Base-by-base conservation (phyloP, 2,797 vertebrate species). In the Tenualosa thibaudeaui region DNA sequence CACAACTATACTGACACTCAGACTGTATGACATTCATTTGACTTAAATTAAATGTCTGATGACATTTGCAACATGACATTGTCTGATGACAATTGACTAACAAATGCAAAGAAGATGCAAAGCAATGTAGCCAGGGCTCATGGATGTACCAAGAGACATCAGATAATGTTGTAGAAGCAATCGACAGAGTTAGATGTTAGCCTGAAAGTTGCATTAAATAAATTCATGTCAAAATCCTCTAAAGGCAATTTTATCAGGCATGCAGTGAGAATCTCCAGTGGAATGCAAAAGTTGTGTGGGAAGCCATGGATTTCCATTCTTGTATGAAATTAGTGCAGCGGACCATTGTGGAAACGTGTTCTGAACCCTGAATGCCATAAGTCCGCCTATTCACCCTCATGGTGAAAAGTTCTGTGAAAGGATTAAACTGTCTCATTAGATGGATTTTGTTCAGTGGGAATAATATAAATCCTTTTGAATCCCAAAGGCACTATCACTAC, bases 351-450 rank as follows among this genome's bases (percentile, higher is more conserved):
- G 19, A 17, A 81, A 81, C 60, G 51, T 46, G 43, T 43, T n/a
- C 81, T 49, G 71, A 71, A 65, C 68, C 81, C 15, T 86, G 12
- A 86, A 84, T n/a, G 26, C 68, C 43, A 24, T 83, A 62, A 43
- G 56, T 56, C 13, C 17, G 56, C 26, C 68, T 46, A 54, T 9
- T 37, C 17, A 46, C 37, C 46, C 50, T 7, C 22, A 65, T 83
- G 71, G 49, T 53, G 10, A 83, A 86, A 68, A 49, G 50, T 71
- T 86, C 83, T 49, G 53, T 78, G 71, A 22, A 53, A 86, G 58
- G 78, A 86, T 71, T 81, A 56, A 71, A 81, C 54, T 68, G 83
- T 37, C 3, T 81, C 54, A 82, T 83, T 84, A 53, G 81, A 49
- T 84, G 78, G n/a, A 68, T 71, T 46, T 83, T 58, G 31, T 60